Conservation (phyloP, 2,113 vertebrate species). For the Plestiodon gilberti region DNA sequence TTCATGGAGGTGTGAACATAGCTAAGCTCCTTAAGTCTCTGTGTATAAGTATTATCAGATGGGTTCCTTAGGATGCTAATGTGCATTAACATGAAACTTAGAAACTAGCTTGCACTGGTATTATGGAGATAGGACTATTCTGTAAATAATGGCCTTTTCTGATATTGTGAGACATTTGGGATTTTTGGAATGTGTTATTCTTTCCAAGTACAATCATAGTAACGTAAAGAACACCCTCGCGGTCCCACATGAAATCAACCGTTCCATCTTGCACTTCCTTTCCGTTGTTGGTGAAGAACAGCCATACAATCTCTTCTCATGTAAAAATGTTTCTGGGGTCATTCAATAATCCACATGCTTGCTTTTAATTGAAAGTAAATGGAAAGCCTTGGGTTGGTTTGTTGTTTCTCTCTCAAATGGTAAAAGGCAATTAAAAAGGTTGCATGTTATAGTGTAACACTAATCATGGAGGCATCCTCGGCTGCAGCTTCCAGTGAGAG, state of each 20-base stretch:
- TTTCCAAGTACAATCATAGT: conserved; percentile 37
- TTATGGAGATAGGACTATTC: conserved; percentile 25
- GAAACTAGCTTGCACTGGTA: conserved; percentile 48
- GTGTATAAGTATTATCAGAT: conserved; percentile 61
- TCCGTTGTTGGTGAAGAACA: background rate
- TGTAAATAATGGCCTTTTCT: conserved; percentile 55
- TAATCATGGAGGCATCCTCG: too few species aligned
- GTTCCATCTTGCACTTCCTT: background rate
- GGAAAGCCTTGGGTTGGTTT: background rate
- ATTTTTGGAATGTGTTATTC: conserved; percentile 10
- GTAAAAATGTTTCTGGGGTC: fast-evolving
- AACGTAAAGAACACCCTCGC: background rate
- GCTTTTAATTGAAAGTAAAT: background rate
- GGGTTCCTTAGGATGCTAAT: conserved; percentile 62
- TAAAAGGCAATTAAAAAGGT: background rate
- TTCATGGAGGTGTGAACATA: conserved; percentile 71
- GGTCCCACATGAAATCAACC: background rate
- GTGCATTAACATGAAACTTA: conserved; percentile 57
- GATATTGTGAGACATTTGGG: conserved; percentile 36
- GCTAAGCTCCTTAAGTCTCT: conserved; percentile 70
- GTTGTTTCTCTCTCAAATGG: background rate
- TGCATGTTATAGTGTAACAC: conserved; percentile 36
- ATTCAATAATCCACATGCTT: background rate
- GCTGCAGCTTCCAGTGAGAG: too few species aligned
- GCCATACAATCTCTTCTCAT: conserved; percentile 9